Conservation (phyloP, 2,888 invertebrate genomes). For the Chloromyia formosa region DNA sequence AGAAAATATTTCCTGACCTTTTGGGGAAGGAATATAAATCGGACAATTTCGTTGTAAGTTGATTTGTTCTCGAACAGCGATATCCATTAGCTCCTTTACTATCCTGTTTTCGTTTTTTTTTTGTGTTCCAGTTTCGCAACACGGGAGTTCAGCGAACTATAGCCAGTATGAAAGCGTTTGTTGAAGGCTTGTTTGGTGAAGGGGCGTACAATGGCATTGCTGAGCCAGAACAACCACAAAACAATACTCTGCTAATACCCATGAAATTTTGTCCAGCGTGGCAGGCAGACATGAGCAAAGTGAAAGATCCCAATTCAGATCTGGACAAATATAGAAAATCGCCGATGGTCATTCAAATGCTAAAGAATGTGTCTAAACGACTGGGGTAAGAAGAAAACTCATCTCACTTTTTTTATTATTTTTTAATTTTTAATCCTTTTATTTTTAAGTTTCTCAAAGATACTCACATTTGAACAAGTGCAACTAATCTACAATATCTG, state of each 20-base stretch:
- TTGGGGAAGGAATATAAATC: constrained; percentile 66
- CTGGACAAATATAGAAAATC: constrained; percentile 56
- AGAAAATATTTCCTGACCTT: constrained; percentile 71
- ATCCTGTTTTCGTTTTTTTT: too few relatives aligned
- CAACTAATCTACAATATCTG: constrained; percentile 20
- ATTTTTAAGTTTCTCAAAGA: constrained; percentile 5
- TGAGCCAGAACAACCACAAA: constrained; percentile 52
- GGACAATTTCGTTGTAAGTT: constrained; percentile 69
- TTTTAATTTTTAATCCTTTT: not conserved
- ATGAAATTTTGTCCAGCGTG: constrained; percentile 72
- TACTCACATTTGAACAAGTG: constrained; percentile 1
- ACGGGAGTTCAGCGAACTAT: constrained; percentile 70
- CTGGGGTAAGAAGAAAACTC: constrained; percentile 62
- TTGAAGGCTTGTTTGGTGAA: constrained; percentile 67
- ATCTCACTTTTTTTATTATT: not conserved
- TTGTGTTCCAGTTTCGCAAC: constrained; percentile 74
- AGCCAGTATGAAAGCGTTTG: constrained; percentile 71
- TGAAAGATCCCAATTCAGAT: constrained; percentile 63
- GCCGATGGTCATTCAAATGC: constrained; percentile 61
- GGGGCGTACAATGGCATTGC: constrained; percentile 55
- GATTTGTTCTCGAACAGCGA: too few relatives aligned
- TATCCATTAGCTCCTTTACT: too few relatives aligned
- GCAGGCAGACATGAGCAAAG: constrained; percentile 66
- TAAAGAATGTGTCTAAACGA: constrained; percentile 65
- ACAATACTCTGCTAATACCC: constrained; percentile 67